Evolutionary conservation across 2,888 invertebrate genomes (phyloP).

Genomic region (Eupithecia centaureata): DNA sequence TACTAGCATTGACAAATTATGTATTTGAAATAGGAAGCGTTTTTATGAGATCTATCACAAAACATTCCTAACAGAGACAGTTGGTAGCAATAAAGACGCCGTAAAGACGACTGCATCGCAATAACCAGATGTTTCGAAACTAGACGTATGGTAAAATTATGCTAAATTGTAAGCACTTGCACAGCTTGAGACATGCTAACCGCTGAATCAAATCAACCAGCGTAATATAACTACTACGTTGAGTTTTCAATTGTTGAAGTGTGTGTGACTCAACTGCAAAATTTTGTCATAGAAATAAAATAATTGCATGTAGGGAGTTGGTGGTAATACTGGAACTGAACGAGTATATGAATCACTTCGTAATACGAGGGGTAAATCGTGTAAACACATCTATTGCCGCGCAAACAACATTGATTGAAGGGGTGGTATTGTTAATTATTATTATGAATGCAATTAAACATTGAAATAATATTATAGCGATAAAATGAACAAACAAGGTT

Average conservation of each 20-base stretch:
- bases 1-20: neutral
- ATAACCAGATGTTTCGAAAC: conserved; percentile 7
- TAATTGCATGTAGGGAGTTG: neutral
- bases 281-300: neutral
- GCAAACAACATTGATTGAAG: conserved; percentile 13
- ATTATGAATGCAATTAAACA: neutral
- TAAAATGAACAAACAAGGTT: neutral
- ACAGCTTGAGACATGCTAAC: neutral
- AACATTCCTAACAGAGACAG: neutral
- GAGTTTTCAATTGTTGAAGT: neutral
- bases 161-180: conserved; percentile 2
- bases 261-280: neutral
- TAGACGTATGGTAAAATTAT: neutral
- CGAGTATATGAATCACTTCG: conserved; percentile 17
- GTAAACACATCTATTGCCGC: conserved; percentile 8
- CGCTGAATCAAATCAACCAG: neutral
- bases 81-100: conserved; percentile 12
- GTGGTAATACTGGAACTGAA: conserved; percentile 6
- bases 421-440: neutral
- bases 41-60: neutral
- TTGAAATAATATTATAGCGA: neutral
- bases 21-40: neutral
- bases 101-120: neutral
- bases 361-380: neutral
- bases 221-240: neutral